phyloP scores from a whole-genome alignment of 2,113 vertebrate genomes.

The Aepyceros melampus region DNA sequence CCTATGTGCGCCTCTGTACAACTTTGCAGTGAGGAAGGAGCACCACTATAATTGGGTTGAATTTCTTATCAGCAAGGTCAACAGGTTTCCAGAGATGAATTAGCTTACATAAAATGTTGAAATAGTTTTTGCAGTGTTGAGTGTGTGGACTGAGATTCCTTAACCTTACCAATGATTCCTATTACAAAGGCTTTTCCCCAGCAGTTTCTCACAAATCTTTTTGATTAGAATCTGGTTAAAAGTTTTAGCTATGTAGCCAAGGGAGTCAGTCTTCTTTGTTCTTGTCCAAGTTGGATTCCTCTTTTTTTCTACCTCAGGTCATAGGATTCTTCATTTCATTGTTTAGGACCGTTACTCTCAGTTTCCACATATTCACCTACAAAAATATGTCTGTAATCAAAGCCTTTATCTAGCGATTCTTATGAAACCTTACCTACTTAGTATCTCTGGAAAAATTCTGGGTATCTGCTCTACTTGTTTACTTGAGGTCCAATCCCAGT shows the following conservation, averaged over 20 bases:
- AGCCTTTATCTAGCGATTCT: background rate
- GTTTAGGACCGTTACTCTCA: background rate
- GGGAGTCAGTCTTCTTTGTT: background rate
- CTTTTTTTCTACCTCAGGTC: background rate
- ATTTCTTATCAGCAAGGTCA: background rate
- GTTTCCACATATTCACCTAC: background rate
- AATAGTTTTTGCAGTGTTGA: background rate
- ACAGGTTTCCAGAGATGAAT: background rate
- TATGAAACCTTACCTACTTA: background rate
- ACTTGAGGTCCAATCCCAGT: background rate
- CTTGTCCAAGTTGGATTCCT: background rate
- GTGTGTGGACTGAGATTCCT: background rate
- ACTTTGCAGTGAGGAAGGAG: background rate
- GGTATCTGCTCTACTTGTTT: background rate
- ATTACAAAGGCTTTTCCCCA: background rate
- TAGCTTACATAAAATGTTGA: background rate
- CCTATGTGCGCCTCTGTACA: background rate
- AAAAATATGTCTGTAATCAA: background rate
- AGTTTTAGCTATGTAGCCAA: background rate
- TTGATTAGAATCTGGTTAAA: constrained; percentile 10
- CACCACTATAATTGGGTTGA: background rate
- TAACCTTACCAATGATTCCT: background rate
- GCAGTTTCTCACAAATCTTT: background rate
- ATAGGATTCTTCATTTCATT: background rate
- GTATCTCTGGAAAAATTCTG: background rate